Percentiles rank a stretch among this genome's conserved stretches.
phyloP scores from a whole-genome alignment of 2,113 vertebrate genomes.

The Dasypus novemcinctus region DNA sequence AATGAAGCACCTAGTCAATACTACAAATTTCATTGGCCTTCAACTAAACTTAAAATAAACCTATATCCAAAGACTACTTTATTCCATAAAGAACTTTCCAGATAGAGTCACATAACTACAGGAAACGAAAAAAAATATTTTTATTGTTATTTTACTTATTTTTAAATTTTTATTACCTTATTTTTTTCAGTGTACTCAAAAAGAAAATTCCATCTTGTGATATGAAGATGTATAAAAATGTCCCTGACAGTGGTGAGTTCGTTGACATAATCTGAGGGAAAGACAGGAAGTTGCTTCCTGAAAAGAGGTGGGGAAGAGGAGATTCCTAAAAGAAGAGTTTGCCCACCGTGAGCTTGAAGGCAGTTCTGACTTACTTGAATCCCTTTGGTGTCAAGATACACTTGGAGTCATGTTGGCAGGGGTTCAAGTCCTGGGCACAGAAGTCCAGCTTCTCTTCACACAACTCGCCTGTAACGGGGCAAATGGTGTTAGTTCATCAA shows the following conservation, averaged over 20 bases:
- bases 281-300: not conserved
- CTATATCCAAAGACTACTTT: not conserved
- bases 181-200: constrained; percentile 34
- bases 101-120: not conserved
- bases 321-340: not conserved
- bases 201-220: not conserved
- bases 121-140: not conserved
- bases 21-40: not conserved
- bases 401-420: constrained; percentile 97
- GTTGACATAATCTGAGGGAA: not conserved
- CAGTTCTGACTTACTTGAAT: constrained; percentile 90
- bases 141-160: too few species aligned
- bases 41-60: not conserved
- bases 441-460: constrained; percentile 98
- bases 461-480: constrained; percentile 89
- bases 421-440: constrained; percentile 95
- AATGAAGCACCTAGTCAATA: not conserved
- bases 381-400: constrained; percentile 93
- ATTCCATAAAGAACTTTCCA: constrained; percentile 11
- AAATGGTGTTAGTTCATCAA: constrained; percentile 52
- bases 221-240: not conserved
- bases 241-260: not conserved
- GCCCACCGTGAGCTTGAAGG: not conserved
- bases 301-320: not conserved
- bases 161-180: not conserved